Percentiles rank a stretch among this genome's conserved stretches.
Conservation (phyloP, 1,140 invertebrate genomes). For the Bursaphelenchus mucronatus region DNA sequence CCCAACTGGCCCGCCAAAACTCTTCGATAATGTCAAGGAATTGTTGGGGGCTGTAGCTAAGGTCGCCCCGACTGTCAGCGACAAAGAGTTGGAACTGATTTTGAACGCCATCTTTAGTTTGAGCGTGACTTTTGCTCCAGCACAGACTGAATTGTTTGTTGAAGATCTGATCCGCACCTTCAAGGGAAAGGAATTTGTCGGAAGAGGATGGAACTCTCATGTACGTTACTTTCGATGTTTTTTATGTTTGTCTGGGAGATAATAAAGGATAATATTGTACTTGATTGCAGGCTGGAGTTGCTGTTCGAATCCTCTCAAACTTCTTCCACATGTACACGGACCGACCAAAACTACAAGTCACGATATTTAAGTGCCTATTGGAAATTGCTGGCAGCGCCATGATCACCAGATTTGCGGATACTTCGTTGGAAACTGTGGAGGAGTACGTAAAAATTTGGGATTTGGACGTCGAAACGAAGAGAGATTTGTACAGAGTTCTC, state of each 20-base stretch:
- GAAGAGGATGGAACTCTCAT: constrained; percentile 40
- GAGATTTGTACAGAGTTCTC: constrained; percentile 40
- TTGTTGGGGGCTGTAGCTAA: constrained; percentile 20
- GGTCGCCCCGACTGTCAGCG: constrained; percentile 25
- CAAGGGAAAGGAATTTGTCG: constrained; percentile 26
- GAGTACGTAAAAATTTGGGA: constrained; percentile 28
- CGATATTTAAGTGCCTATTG: constrained; percentile 35
- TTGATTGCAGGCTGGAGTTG: constrained; percentile 42
- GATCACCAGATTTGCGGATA: constrained; percentile 34
- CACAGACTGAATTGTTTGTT: constrained; percentile 32
- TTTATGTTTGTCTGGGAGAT: constrained; percentile 3
- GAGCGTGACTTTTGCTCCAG: constrained; percentile 33
- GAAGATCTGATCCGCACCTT: constrained; percentile 32
- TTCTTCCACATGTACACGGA: constrained; percentile 40
- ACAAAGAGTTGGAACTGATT: constrained; percentile 45
- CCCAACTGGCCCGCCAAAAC: constrained; percentile 17
- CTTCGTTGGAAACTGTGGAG: constrained; percentile 32
- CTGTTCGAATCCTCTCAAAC: constrained; percentile 46
- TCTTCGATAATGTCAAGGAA: constrained; percentile 27
- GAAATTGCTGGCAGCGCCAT: constrained; percentile 29
- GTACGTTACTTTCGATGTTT: constrained; percentile 23
- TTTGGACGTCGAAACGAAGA: constrained; percentile 30
- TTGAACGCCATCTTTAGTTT: constrained; percentile 41
- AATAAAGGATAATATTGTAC: background rate
- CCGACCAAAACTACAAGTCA: constrained; percentile 27